These are phyloP conservation scores for Hirtodrosophila histrioides DNA, from an alignment of 2,888 invertebrate genomes.

Conservation along the genomic window DNA sequence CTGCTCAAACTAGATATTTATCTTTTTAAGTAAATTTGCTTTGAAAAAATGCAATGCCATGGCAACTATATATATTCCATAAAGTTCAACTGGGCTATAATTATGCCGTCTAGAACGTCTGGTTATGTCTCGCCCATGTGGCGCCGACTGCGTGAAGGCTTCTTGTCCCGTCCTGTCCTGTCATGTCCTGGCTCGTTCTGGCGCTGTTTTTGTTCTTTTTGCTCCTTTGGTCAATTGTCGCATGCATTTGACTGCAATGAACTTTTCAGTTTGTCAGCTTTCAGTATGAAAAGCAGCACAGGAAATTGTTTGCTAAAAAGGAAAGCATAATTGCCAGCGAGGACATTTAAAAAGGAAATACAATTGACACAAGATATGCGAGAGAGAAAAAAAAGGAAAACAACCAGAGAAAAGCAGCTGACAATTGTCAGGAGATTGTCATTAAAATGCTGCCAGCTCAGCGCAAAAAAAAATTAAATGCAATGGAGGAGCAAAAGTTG, in stretches of 20 bases:
- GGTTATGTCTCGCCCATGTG: constrained; percentile 70
- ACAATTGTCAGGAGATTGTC: constrained; percentile 55
- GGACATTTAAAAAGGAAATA: constrained; percentile 62
- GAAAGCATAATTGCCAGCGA: constrained; percentile 65
- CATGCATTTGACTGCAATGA: constrained; percentile 63
- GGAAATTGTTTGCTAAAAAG: constrained; percentile 57
- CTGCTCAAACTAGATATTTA: constrained; percentile 1
- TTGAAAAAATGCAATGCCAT: constrained; percentile 27
- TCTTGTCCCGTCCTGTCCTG: too few relatives aligned
- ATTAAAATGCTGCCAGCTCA: constrained; percentile 48
- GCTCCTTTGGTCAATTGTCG: constrained; percentile 29
- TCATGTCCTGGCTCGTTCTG: too few relatives aligned
- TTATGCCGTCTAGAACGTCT: constrained; percentile 31
- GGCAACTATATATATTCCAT: constrained; percentile 6
- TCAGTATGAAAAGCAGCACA: constrained; percentile 26
- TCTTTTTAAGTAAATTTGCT: background rate
- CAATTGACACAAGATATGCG: constrained; percentile 58
- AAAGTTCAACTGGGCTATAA: constrained; percentile 46
- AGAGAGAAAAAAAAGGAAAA: constrained; percentile 7
- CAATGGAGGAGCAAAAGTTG: constrained; percentile 41
- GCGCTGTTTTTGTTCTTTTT: too few relatives aligned
- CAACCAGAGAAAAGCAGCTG: constrained; percentile 24
- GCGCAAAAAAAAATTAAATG: constrained; percentile 2
- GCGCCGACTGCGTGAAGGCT: constrained; percentile 63
- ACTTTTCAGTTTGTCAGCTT: constrained; percentile 48